Evolutionary conservation across 2,888 invertebrate species (phyloP), one percentile per base, ranked within the genome.

Genomic region (Nomada lathburiana): DNA sequence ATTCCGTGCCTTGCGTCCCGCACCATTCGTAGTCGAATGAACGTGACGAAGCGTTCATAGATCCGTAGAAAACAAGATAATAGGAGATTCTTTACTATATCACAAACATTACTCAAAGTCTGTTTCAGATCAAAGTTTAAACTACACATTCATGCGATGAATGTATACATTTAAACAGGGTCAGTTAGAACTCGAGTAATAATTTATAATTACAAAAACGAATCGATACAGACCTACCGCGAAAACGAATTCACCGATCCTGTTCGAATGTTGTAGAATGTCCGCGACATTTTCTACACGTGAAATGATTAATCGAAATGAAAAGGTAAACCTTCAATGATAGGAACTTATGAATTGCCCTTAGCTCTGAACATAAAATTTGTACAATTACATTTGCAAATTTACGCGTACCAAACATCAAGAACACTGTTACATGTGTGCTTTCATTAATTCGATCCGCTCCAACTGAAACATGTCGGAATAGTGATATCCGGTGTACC

Each of bases 331-430:
- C 42, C 23, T 70, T 53, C 70, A 77, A 71, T 53, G 60, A 71
- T 77, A 71, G 68, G 80, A 80, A 77, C 78, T 80, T 65, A 77
- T 62, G 47, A 80, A 53, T 77, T 80, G 78, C 50, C 47, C 78
- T 77, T 64, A 71, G 70, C 55, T 26, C 13, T 71, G 44, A 64
- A 59, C 68, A 52, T 23, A 69, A 50, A 42, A 77, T 74, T 71
- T 80, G 70, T 77, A 74, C 77, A 74, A 44, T 20, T 72, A 50
- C 57, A 20, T 36, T 44, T 29, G 74, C 52, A 65, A 36, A 74
- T 52, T 73, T 44, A 42, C 13, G n/a, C 20, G 13, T 60, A 53
- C 20, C 26, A 55, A 71, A 53, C 1, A 18, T 29, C 42, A n/a
- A 29, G 16, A 50, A 42, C n/a, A 10, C 5, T 63, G 2, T 36